Percentiles rank a stretch among this genome's conserved stretches.
phyloP scores from a whole-genome alignment of 2,888 invertebrate species.

The Nomada fabriciana region DNA sequence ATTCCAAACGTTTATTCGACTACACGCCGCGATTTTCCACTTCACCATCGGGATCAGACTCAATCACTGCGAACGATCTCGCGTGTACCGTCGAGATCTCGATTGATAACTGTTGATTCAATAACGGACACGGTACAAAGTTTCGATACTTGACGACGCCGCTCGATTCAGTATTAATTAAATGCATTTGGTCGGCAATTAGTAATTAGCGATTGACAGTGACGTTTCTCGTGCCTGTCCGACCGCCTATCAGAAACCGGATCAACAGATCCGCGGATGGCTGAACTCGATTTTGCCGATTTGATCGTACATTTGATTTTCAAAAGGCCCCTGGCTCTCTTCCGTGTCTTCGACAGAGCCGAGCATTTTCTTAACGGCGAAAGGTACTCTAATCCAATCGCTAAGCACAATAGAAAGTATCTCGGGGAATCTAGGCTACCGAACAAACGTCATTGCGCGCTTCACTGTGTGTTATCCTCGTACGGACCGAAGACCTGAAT shows the following conservation, averaged over 20 bases:
- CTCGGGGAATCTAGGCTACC: constrained; percentile 77
- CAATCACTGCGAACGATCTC: not conserved
- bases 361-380: constrained; percentile 66
- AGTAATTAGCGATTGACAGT: constrained; percentile 26
- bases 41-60: not conserved
- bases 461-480: constrained; percentile 10
- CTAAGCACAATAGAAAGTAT: constrained; percentile 81
- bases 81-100: not conserved
- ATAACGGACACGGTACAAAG: not conserved
- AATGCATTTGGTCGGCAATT: constrained; percentile 2
- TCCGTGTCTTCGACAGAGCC: constrained; percentile 8
- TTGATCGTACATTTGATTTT: constrained; percentile 45
- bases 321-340: constrained; percentile 38
- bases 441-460: constrained; percentile 54
- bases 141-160: not conserved
- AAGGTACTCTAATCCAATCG: constrained; percentile 76
- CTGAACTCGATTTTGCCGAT: constrained; percentile 54
- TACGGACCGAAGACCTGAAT: constrained; percentile 73
- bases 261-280: constrained; percentile 11
- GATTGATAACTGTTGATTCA: not conserved
- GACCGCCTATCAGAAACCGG: constrained; percentile 1
- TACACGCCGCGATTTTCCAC: constrained; percentile 4
- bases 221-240: constrained; percentile 16
- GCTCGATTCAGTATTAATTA: constrained; percentile 11
- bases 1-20: constrained; percentile 9